phyloP scores from a whole-genome alignment of 2,797 vertebrate genomes.

The Mus minutoides region DNA sequence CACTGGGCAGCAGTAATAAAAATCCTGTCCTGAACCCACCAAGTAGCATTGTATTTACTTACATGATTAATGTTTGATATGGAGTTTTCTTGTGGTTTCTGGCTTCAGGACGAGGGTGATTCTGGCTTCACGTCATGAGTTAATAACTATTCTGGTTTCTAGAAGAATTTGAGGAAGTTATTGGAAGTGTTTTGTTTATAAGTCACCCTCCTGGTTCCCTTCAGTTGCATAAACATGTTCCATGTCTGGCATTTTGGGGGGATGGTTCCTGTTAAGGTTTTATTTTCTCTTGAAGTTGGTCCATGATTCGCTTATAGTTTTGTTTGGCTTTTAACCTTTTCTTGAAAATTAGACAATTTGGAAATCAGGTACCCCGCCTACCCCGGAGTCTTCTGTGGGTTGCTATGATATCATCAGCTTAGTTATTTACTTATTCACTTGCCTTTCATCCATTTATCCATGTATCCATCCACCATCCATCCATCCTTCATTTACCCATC shows the following conservation, averaged over 20 bases:
- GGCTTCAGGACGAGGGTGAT: not conserved
- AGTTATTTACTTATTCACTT: not conserved
- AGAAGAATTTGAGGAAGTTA: not conserved
- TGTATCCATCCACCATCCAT: not conserved
- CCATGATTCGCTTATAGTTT: not conserved
- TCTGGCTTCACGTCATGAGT: not conserved
- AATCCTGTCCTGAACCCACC: not conserved
- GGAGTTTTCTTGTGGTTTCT: not conserved
- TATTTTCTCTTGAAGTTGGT: not conserved
- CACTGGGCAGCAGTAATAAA: not conserved
- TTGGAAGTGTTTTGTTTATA: not conserved
- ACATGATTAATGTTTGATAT: not conserved
- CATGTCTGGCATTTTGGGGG: not conserved
- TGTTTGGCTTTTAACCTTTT: not conserved
- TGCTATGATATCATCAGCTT: too few relatives aligned
- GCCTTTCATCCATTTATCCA: not conserved
- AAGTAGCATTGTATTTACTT: not conserved
- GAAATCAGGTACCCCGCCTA: not conserved
- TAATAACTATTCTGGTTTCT: not conserved
- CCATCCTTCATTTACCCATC: not conserved
- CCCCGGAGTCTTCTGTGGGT: not conserved
- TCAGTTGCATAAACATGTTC: not conserved
- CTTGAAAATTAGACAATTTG: not conserved
- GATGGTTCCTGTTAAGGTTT: not conserved
- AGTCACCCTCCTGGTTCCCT: not conserved